Conservation (phyloP, 2,797 vertebrate genomes). For the Megaceryle alcyon region DNA sequence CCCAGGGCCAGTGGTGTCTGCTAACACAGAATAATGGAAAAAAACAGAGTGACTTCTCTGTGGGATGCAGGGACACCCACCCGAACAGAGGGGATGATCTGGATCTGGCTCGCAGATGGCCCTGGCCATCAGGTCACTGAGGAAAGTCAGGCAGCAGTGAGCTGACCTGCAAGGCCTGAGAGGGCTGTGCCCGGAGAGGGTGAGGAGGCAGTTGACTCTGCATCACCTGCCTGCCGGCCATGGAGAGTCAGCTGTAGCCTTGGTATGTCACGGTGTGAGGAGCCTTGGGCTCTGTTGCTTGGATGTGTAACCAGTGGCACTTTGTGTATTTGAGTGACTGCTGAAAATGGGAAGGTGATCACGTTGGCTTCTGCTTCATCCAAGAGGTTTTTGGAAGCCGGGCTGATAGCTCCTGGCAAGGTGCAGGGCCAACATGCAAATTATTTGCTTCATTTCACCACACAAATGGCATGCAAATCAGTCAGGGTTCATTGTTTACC, state of each 20-base stretch:
- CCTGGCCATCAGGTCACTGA: background rate
- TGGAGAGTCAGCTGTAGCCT: background rate
- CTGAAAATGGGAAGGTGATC: background rate
- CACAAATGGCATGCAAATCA: background rate
- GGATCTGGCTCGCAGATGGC: background rate
- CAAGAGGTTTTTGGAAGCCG: background rate
- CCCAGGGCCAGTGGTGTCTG: background rate
- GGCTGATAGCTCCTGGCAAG: background rate
- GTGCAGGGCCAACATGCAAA: rapidly evolving
- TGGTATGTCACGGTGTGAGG: background rate
- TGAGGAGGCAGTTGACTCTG: background rate
- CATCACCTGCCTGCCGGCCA: background rate
- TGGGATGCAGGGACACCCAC: background rate
- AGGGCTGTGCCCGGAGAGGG: background rate
- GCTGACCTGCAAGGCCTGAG: background rate
- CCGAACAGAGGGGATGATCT: background rate
- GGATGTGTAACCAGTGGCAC: rapidly evolving
- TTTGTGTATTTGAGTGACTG: background rate
- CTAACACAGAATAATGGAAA: background rate
- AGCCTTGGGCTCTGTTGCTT: background rate
- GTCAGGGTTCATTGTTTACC: background rate
- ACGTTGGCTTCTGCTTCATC: background rate
- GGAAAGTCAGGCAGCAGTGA: background rate
- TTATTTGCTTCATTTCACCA: background rate
- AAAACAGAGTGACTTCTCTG: background rate